Percentiles rank a stretch among this genome's conserved stretches.
Conservation (phyloP, 2,797 vertebrate species). For the Columba guinea region DNA sequence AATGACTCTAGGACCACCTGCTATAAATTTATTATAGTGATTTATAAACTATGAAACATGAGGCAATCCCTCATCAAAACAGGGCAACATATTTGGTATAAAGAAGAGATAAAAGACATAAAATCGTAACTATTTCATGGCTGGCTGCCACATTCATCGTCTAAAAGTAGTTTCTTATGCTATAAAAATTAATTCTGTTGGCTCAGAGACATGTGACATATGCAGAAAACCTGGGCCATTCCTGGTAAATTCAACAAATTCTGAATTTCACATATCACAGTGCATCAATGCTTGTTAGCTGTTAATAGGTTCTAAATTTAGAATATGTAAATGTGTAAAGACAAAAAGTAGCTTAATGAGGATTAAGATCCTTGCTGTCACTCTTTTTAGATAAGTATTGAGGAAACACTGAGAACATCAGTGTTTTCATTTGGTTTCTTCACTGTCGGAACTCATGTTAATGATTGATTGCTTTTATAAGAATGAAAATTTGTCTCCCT, state of each 20-base stretch:
- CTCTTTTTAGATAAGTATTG: not conserved
- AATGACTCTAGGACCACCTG: not conserved
- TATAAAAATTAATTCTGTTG: not conserved
- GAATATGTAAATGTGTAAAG: conserved; percentile 29
- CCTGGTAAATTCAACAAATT: not conserved
- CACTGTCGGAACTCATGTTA: not conserved
- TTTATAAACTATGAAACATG: not conserved
- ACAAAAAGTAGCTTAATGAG: conserved; percentile 22
- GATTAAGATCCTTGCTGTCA: not conserved
- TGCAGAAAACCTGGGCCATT: not conserved
- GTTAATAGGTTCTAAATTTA: conserved; percentile 46
- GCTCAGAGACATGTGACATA: not conserved
- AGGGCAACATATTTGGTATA: not conserved
- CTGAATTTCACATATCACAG: not conserved
- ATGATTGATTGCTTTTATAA: not conserved
- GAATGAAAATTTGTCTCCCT: not conserved
- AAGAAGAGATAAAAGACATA: not conserved
- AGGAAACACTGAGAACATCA: not conserved
- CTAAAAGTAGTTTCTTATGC: not conserved
- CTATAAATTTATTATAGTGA: not conserved
- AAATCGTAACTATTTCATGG: not conserved
- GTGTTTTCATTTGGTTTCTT: conserved; percentile 4
- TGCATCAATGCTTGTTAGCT: not conserved
- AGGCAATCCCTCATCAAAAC: not conserved
- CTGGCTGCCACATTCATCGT: not conserved